phyloP scores from a whole-genome alignment of 2,113 vertebrate species.

The Aptenodytes patagonicus region DNA sequence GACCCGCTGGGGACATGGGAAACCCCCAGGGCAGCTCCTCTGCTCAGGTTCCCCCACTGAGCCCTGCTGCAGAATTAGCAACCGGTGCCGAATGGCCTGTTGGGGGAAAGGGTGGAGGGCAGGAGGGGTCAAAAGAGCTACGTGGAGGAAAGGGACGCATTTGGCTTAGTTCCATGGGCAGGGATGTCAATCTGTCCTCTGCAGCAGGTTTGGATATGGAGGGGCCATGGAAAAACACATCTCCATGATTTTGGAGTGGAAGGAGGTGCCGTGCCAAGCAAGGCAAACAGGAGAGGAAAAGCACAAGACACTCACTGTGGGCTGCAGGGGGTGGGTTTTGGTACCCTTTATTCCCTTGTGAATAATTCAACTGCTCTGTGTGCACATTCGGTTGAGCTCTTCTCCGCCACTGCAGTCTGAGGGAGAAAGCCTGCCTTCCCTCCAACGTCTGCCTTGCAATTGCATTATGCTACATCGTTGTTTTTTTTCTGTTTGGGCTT shows the following conservation, averaged over 20 bases:
- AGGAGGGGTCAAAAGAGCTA: neutral
- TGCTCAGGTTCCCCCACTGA: neutral
- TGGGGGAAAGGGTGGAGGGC: neutral
- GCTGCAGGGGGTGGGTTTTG: neutral
- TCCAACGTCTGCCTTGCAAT: neutral
- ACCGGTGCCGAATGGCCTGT: rapidly evolving
- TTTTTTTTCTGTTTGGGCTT: neutral
- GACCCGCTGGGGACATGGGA: neutral
- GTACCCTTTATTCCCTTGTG: neutral
- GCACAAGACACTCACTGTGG: neutral
- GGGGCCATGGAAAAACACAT: neutral
- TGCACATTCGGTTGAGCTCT: neutral
- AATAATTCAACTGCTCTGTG: neutral
- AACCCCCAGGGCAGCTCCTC: neutral
- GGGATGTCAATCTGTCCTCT: neutral
- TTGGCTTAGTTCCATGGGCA: neutral
- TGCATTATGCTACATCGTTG: neutral
- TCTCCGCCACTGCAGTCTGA: neutral
- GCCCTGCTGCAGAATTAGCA: rapidly evolving
- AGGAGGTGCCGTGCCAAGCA: neutral
- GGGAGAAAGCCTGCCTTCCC: neutral
- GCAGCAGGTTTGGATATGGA: neutral
- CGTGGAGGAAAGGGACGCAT: neutral
- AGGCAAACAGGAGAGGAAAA: neutral
- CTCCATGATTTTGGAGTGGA: neutral